These are phyloP conservation scores for Diglossa cyanea DNA, from an alignment of 2,797 vertebrate genomes.

Conservation along the genomic window DNA sequence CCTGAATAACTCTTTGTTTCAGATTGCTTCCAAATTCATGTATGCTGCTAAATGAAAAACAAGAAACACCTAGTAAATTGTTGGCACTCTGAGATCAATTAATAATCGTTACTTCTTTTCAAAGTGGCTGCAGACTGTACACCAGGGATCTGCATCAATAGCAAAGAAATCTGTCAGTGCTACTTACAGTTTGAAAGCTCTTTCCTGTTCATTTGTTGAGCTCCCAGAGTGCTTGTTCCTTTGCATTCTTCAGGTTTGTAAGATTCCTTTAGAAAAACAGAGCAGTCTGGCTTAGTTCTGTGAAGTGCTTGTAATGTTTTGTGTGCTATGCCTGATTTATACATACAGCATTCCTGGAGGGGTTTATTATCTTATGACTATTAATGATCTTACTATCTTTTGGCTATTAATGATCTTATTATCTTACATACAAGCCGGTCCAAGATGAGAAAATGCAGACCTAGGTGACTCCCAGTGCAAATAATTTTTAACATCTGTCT, in stretches of 20 bases:
- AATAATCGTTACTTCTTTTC: slow-evolving; percentile 10
- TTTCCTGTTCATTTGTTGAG: slow-evolving; percentile 14
- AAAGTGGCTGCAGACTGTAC: not conserved
- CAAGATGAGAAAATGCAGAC: not conserved
- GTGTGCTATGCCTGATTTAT: not conserved
- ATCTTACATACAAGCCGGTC: not conserved
- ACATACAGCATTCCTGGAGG: not conserved
- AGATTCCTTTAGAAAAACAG: not conserved
- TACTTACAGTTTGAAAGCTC: slow-evolving; percentile 20
- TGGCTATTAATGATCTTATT: not conserved
- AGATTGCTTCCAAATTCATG: not conserved
- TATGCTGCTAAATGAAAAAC: not conserved
- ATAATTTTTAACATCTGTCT: not conserved
- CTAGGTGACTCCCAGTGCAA: not conserved
- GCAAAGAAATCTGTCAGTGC: slow-evolving; percentile 32
- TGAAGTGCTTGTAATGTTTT: not conserved
- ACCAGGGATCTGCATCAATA: not conserved
- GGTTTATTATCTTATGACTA: not conserved
- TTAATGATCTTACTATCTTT: not conserved
- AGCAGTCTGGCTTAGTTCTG: not conserved
- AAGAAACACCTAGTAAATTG: not conserved
- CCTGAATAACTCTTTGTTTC: not conserved
- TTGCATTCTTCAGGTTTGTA: not conserved
- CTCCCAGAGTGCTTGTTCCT: not conserved
- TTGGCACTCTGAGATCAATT: not conserved